Evolutionary conservation across 2,888 invertebrate species (phyloP).

Genomic region (Eupithecia vulgata): DNA sequence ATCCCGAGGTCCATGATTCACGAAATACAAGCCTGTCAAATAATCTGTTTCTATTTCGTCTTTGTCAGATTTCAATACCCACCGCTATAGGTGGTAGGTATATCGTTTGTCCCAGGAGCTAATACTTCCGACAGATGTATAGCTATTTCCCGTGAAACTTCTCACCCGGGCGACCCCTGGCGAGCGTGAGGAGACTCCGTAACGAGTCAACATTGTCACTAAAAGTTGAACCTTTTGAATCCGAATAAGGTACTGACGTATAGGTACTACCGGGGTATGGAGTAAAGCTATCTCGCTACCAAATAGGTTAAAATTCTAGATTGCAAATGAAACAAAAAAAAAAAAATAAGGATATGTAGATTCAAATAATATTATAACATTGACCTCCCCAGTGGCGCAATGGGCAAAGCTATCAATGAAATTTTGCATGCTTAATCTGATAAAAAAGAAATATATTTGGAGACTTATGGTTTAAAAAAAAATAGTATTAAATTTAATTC

Average conservation of each 20-base stretch:
- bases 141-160: background rate
- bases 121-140: background rate
- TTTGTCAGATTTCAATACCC: background rate
- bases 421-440: too few relatives aligned
- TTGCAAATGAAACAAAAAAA: too few relatives aligned
- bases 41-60: background rate
- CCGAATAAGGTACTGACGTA: background rate
- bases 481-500: too few relatives aligned
- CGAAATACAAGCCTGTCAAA: background rate
- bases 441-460: too few relatives aligned
- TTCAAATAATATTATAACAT: too few relatives aligned
- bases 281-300: background rate
- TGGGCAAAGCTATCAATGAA: too few relatives aligned
- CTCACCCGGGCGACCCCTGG: background rate
- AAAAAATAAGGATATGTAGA: too few relatives aligned
- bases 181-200: background rate
- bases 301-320: background rate
- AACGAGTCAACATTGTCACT: conserved; percentile 11
- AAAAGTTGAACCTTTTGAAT: conserved; percentile 10
- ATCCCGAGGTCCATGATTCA: background rate
- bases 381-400: too few relatives aligned
- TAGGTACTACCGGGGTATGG: background rate
- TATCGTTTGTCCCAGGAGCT: background rate
- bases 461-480: too few relatives aligned
- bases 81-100: background rate